phyloP scores from a whole-genome alignment of 2,113 vertebrate genomes.

The Pluvialis apricaria region DNA sequence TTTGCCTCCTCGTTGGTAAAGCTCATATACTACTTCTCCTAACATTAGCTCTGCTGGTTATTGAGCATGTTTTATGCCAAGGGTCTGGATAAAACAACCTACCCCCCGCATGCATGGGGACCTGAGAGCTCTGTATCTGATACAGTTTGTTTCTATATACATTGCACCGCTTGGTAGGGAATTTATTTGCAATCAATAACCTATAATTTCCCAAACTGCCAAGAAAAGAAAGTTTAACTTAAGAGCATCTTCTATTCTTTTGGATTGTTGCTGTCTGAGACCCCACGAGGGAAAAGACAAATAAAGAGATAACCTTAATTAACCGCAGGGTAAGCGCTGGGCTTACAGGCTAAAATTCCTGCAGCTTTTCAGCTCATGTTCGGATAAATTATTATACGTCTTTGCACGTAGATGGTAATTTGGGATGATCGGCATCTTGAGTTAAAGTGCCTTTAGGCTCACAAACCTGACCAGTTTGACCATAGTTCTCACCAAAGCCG shows the following conservation, averaged over 20 bases:
- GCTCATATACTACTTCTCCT: neutral
- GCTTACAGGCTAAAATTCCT: neutral
- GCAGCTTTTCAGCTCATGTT: neutral
- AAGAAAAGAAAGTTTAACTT: neutral
- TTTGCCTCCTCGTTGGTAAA: neutral
- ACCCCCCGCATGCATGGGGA: neutral
- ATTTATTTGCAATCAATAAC: conserved; percentile 1
- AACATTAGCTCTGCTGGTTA: neutral
- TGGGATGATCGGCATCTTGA: neutral
- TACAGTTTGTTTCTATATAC: neutral
- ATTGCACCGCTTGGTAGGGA: neutral
- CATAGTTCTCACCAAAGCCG: neutral
- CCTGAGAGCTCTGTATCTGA: neutral
- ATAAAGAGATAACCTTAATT: conserved; percentile 41
- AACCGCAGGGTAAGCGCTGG: neutral
- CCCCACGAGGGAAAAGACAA: neutral
- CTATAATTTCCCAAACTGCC: neutral
- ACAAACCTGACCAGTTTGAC: neutral
- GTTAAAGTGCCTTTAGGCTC: neutral
- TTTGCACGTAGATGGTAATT: neutral
- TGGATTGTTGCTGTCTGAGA: neutral
- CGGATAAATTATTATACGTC: neutral
- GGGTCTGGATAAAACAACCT: neutral
- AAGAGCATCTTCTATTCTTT: neutral
- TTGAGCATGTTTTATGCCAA: neutral